phyloP scores from a whole-genome alignment of 2,797 vertebrate genomes.

The Typhlichthys subterraneus region DNA sequence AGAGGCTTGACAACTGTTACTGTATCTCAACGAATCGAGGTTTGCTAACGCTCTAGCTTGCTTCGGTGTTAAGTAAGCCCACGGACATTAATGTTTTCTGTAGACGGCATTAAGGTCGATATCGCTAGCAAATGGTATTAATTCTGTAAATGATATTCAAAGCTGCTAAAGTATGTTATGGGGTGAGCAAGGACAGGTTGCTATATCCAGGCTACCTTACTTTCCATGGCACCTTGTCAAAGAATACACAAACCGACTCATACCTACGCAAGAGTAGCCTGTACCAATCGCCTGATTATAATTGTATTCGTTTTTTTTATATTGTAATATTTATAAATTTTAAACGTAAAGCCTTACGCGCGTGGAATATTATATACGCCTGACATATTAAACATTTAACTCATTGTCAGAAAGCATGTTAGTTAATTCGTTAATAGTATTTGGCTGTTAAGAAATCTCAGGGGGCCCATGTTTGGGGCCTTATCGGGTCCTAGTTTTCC shows the following conservation, averaged over 20 bases:
- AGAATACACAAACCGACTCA: conserved; percentile 37
- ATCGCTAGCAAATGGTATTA: not conserved
- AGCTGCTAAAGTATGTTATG: conserved; percentile 21
- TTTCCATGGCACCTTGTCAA: conserved; percentile 53
- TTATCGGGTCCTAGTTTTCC: conserved; percentile 8
- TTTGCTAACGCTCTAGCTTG: conserved; percentile 47
- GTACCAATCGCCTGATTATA: conserved; percentile 51
- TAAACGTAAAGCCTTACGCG: not conserved
- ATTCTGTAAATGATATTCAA: not conserved
- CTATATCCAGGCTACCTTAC: conserved; percentile 50
- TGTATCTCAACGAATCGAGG: conserved; percentile 47
- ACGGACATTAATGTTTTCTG: conserved; percentile 18
- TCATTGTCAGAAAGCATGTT: too few species aligned
- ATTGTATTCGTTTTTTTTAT: not conserved
- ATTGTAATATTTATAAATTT: not conserved
- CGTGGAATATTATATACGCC: not conserved
- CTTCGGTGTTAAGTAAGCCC: conserved; percentile 37
- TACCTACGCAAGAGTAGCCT: conserved; percentile 49
- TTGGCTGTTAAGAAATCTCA: not conserved
- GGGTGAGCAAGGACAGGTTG: conserved; percentile 28
- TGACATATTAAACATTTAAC: too few species aligned
- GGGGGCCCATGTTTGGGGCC: not conserved
- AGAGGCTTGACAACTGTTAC: conserved; percentile 32
- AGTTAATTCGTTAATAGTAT: too few species aligned
- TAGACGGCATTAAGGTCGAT: not conserved